Base-by-base conservation (phyloP, 2,797 vertebrate species). In the Syngnathus rostellatus region DNA sequence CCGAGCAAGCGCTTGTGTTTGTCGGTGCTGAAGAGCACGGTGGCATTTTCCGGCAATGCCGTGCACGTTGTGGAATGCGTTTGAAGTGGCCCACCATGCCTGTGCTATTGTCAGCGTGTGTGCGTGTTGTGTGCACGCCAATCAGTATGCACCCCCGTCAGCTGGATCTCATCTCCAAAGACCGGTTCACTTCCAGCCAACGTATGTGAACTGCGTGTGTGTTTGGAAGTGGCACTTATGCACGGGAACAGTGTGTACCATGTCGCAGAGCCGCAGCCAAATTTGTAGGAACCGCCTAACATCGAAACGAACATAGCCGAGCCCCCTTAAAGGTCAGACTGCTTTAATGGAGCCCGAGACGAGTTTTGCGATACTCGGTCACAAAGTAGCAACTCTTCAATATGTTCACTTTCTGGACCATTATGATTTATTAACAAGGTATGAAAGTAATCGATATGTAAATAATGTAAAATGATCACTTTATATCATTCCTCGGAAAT, bases 81-180 rank as follows among this genome's bases (percentile, higher is more conserved):
- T 91, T 90, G 87, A 92, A 89, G 90, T 89, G 88, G 87, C 80
- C 85, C 85, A 89, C 87, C 86, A 77, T 85, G 73, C 3, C 0
- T 73, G 70, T 72, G 65, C 65, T 19, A 74, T 71, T 77, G 69
- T 63, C 48, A 58, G 65, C 38, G 54, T 64, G 63, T 64, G 40
- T 58, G 63, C 39, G 61, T 64, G 46, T 64, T 48, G 41, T 71
- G 55, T 43, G 48, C 38, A 11, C 7, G 8, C 53, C 21, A 40
- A 53, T 68, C 46, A 58, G 64, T 77, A 50, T 72, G 70, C 57
- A 62, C 38, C 31, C 66, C 41, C 60, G 66, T 65, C 68, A 68
- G 69, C 77, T 76, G 69, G 75, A 79, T 80, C 76, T 77, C 70
- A 60, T 73, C 75, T 83, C 81, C 77, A 65, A 66, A 74, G 7